Base-by-base conservation (phyloP, 1,140 invertebrate species). In the Halesus radiatus region DNA sequence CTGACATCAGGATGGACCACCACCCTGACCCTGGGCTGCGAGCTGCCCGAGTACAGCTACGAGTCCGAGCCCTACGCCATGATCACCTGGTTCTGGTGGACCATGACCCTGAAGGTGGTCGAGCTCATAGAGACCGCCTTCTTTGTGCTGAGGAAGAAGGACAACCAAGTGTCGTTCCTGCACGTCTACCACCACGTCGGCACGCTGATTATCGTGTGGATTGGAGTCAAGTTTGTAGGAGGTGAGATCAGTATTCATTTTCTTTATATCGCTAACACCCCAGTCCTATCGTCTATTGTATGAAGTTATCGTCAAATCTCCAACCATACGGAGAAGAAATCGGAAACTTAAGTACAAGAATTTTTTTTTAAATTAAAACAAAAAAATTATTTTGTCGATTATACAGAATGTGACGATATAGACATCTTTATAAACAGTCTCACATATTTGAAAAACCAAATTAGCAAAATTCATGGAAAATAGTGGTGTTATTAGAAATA, bases 171-270 rank as follows among this genome's bases (percentile, higher is more conserved):
- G 15, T 92, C 93, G 3, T 94, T 93, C 84, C 88, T 95, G 26
- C 94, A 95, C 83, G 86, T 95, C 29, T 95, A 95, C 84, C 94
- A 95, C 88, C 94, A 95, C 83, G 88, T 90, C 72, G 92, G 91
- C 53, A 93, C 94, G 50, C 87, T 92, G 73, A 80, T 89, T 18
- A 87, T 94, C 7, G 91, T 93, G 84, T 97, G 94, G 94, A 90
- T 93, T 23, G 93, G 89, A 3, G 90, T 92, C 50, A 95, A 93
- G 88, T 93, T 90, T 84, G 87, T 91, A 60, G 91, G 91, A 88
- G 92, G 93, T 93, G 95, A 76, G 86, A 83, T 22, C 23, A 50
- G 26, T 72, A 45, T 45, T 26, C 15, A 58, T 75, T 56, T 56
- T 0, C 18, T 0, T 45, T 8, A 45, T 6, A 37, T 6, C 32